Base-by-base conservation (phyloP, 2,113 vertebrate genomes). In the Tyrannus savana region DNA sequence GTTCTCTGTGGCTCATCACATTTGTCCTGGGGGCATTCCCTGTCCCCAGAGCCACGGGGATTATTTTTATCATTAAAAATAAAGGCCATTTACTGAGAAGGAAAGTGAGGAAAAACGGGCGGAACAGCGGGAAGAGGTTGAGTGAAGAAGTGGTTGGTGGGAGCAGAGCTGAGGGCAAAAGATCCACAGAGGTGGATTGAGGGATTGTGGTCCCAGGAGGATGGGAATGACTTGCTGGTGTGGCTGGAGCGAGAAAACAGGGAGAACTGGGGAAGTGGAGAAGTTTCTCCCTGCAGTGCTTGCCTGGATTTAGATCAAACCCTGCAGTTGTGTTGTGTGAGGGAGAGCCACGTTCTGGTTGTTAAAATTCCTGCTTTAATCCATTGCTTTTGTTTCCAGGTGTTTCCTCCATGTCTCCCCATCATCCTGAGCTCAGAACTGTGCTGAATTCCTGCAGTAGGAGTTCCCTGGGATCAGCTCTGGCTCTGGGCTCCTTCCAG, bases 21-120 rank as follows among this genome's bases (percentile, higher is more conserved):
- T 63, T 39, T 56, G 59, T 74, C 31, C 69, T 55, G 25, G 7
- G 42, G 35, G 59, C 50, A 3, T 39, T 25, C 59, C 37, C 64
- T 33, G 22, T 21, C 24, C 21, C 35, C 53, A 33, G 27, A 88
- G 62, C 31, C 47, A 11, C 5, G 3, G 49, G 27, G 22, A 16
- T 63, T 56, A 27, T 16, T 76, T 76, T 24, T 21, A 9, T 46
- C 19, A 3, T 7, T 44, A 22, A 44, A 84, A 84, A 60, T 44
- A 24, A 78, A 62, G 27, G 17, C 31, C 28, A 2, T 33, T 66
- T 12, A 9, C 31, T 27, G 76, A 56, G 62, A 47, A 77, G 31
- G 18, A 37, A 47, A 59, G 7, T 6, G 42, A 21, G 46, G 30
- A 12, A 7, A 25, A 11, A 0, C 2, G 2, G 19, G 16, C n/a